Percentiles rank a stretch among this genome's conserved stretches.
These are phyloP conservation scores for Lycorma delicatula DNA, from an alignment of 1,140 invertebrate genomes.

Conservation along the genomic window DNA sequence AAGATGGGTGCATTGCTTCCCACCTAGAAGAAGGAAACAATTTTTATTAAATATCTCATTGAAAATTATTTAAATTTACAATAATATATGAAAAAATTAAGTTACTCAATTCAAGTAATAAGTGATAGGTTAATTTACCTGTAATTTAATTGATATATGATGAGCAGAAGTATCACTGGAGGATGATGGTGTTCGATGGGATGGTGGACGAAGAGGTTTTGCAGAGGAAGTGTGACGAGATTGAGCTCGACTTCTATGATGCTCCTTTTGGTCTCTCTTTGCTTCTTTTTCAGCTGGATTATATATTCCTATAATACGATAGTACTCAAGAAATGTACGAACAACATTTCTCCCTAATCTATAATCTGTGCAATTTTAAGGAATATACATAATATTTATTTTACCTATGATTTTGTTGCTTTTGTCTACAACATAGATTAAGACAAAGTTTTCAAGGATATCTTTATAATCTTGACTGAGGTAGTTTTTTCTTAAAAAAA, in stretches of 20 bases:
- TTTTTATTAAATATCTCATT: too few relatives aligned
- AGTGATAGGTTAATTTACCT: too few relatives aligned
- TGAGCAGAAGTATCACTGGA: slow-evolving; percentile 23
- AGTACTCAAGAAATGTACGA: slow-evolving; percentile 69
- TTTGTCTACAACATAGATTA: not conserved
- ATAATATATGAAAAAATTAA: too few relatives aligned
- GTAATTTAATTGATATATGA: slow-evolving; percentile 29
- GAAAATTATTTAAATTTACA: too few relatives aligned
- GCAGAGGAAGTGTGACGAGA: slow-evolving; percentile 7
- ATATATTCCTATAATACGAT: slow-evolving; percentile 57
- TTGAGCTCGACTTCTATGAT: not conserved
- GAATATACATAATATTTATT: not conserved
- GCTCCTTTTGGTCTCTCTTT: slow-evolving; percentile 13
- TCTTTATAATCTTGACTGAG: not conserved
- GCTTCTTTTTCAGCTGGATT: not conserved
- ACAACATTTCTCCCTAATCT: slow-evolving; percentile 68
- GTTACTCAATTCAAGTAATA: too few relatives aligned
- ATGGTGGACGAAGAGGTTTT: not conserved
- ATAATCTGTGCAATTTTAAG: slow-evolving; percentile 38
- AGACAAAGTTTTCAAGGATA: not conserved
- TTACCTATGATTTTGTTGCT: not conserved
- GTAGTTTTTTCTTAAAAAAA: not conserved
- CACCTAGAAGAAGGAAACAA: too few relatives aligned
- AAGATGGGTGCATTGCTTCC: too few relatives aligned
- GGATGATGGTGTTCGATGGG: not conserved